Conservation (phyloP, 2,113 vertebrate genomes). For the Myotis yumanensis region DNA sequence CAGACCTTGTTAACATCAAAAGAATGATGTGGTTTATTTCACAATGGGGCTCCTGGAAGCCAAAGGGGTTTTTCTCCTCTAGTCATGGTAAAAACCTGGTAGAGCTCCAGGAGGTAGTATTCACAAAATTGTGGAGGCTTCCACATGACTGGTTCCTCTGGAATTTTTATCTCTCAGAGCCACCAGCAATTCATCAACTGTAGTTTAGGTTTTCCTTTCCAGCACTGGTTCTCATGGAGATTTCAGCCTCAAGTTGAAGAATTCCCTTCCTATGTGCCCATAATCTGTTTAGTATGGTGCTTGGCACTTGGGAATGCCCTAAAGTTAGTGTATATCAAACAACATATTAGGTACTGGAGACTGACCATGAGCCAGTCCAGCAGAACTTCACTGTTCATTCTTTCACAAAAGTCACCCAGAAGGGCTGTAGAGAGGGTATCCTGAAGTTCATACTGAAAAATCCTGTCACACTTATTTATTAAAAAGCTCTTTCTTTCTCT, state of each 20-base stretch:
- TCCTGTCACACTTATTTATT: background rate
- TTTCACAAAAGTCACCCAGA: background rate
- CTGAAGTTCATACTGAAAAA: background rate
- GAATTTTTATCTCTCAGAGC: background rate
- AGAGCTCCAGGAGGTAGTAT: background rate
- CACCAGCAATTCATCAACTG: background rate
- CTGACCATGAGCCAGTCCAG: background rate
- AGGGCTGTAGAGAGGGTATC: fast-evolving
- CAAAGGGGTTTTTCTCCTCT: background rate
- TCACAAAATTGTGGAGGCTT: background rate
- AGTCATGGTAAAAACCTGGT: background rate
- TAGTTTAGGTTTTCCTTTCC: background rate
- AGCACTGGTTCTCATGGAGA: background rate
- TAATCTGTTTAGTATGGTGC: background rate
- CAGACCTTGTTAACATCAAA: background rate
- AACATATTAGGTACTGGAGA: background rate
- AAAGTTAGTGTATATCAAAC: background rate
- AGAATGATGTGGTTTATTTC: background rate
- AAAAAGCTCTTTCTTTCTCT: background rate
- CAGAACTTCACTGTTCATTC: background rate
- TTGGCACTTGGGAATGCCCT: background rate
- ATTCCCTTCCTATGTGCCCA: background rate
- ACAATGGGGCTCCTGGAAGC: background rate
- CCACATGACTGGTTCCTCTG: background rate
- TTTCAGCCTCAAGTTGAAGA: background rate